A percentile compares a stretch with the other conserved stretches of the same genome.
Conservation (phyloP, 30 jellyfish, hydroid and myxozoan genomes). For the Catostylus mosaicus region DNA sequence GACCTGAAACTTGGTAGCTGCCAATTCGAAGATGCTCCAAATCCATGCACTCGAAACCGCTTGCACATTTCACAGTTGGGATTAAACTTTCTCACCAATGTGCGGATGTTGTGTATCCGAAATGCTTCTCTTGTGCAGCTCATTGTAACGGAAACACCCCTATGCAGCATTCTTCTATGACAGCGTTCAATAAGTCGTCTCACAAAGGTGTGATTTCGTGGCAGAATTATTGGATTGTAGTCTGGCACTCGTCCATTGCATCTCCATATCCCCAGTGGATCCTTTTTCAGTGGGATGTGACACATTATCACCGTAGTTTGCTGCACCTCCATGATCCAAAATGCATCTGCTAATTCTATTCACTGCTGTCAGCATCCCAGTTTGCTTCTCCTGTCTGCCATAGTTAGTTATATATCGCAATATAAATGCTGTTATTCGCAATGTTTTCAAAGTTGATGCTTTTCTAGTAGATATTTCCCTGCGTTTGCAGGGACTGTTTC, state of each 20-base stretch:
- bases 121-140: slow-evolving; percentile 29
- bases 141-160: slow-evolving; percentile 67
- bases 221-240: slow-evolving; percentile 53
- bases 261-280: slow-evolving; percentile 37
- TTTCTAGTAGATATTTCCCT: slow-evolving; percentile 24
- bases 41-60: slow-evolving; percentile 33
- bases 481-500: neutral
- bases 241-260: slow-evolving; percentile 38
- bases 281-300: slow-evolving; percentile 10
- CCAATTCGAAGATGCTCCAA: slow-evolving; percentile 41
- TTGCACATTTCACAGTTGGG: slow-evolving; percentile 4
- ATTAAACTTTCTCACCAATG: neutral
- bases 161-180: slow-evolving; percentile 47
- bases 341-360: slow-evolving; percentile 42
- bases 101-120: slow-evolving; percentile 42
- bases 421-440: slow-evolving; percentile 45
- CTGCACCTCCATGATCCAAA: slow-evolving; percentile 40
- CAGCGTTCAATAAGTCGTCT: slow-evolving; percentile 32
- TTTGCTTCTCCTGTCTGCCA: slow-evolving; percentile 41
- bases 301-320: slow-evolving; percentile 16
- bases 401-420: slow-evolving; percentile 20
- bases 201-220: slow-evolving; percentile 35
- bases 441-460: slow-evolving; percentile 26
- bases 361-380: slow-evolving; percentile 35
- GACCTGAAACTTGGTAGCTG: slow-evolving; percentile 45